phyloP scores from a whole-genome alignment of 92 coral and sea anemone genomes.

The Meandrina meandrites region DNA sequence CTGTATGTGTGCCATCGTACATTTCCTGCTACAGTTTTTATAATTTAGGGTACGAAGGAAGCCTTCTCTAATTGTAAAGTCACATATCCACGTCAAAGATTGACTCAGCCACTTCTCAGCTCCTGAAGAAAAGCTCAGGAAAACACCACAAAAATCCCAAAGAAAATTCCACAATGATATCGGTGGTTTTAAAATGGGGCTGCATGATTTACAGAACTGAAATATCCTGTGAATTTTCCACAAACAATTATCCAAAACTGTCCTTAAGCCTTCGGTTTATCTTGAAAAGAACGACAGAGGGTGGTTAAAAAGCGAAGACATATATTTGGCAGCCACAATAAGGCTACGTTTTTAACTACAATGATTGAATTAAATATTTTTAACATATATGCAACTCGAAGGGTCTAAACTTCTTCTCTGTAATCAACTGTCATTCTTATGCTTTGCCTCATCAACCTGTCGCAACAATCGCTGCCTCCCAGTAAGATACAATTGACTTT shows the following conservation, averaged over 20 bases:
- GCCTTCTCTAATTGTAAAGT: background rate
- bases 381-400: background rate
- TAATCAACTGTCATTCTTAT: constrained; percentile 18
- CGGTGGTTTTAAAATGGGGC: background rate
- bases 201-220: background rate
- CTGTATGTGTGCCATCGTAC: background rate
- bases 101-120: background rate
- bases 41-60: background rate
- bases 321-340: background rate
- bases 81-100: background rate
- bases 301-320: background rate
- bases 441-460: constrained; percentile 21
- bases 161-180: background rate
- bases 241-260: background rate
- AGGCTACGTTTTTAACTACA: background rate
- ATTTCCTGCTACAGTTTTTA: background rate
- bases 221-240: background rate
- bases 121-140: background rate
- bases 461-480: constrained; percentile 26
- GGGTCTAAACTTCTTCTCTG: background rate
- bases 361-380: background rate
- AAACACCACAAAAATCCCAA: background rate
- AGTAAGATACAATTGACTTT: constrained; percentile 38
- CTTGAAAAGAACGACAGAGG: background rate
- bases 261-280: background rate